Evolutionary conservation across 2,113 vertebrate genomes (phyloP), one percentile per base, ranked within the genome.

Genomic region (Mellivora capensis): DNA sequence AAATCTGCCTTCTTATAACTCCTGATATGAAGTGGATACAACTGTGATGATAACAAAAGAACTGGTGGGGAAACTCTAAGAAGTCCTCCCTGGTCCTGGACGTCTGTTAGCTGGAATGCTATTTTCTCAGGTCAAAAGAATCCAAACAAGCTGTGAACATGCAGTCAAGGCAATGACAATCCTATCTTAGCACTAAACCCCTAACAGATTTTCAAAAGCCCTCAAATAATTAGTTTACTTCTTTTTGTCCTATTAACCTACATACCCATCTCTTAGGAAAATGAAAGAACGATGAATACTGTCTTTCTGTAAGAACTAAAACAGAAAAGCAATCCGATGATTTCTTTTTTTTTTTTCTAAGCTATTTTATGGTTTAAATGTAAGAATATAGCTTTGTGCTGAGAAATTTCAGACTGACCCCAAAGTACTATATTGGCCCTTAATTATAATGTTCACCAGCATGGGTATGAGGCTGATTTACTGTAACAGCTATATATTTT

Each of bases 401-500:
- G 61, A 96, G 11, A 69, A 52, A 92, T 96, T 96, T 76, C 29
- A 0, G 31, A 89, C 91, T 97, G 97, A 90, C 17, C 29, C 74
- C 88, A 90, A 37, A 87, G 17, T 89, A 20, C 52, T 80, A 20
- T 69, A 54, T 49, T 29, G 12, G 71, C 88, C 39, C 96, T 96
- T 98, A 98, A 94, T n/a, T 92, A 42, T n/a, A 95, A 80, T 39
- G 3, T 77, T 97, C 91, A 93, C 25, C 69, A 96, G 5, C 90
- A 69, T 93, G 74, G 14, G 67, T 27, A 83, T 39, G 80, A 39
- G 86, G 96, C n/a, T 95, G 93, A 93, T 6, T 97, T 87, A 82
- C 4, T 97, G 49, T 87, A 97, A 87, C 0, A 34, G 80, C 57
- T 0, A 0, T 96, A 77, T 96, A 88, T 97, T 97, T 98, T 94